Evolutionary conservation across 1,140 invertebrate species (phyloP).

Genomic region (Stegodyphus dumicola): DNA sequence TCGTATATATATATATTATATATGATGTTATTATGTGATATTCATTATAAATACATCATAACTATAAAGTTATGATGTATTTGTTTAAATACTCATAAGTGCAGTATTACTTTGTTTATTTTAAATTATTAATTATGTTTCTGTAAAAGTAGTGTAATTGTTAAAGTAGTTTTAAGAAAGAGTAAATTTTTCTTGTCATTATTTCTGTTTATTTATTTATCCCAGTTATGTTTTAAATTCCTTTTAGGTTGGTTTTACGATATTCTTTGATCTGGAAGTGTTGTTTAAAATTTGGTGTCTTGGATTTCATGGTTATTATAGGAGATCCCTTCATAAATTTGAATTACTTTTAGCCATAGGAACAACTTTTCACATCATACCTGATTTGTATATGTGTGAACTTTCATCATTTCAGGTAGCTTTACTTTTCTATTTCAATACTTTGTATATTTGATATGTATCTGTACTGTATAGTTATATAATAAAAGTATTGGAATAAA

Average conservation of each 20-base stretch:
- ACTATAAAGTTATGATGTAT: too few species aligned
- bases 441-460: neutral
- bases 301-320: conserved; percentile 92
- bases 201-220: too few species aligned
- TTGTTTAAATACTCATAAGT: too few species aligned
- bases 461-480: neutral
- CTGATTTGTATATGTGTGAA: conserved; percentile 88
- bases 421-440: conserved; percentile 3
- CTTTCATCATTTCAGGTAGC: conserved; percentile 96
- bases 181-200: too few species aligned
- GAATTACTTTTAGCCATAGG: conserved; percentile 93
- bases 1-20: too few species aligned
- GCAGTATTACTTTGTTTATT: too few species aligned
- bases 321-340: conserved; percentile 98
- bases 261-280: conserved; percentile 94
- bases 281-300: conserved; percentile 98
- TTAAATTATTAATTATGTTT: too few species aligned
- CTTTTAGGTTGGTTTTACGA: conserved; percentile 87
- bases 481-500: neutral
- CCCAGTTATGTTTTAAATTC: neutral
- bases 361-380: conserved; percentile 95
- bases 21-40: too few species aligned
- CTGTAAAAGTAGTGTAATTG: too few species aligned
- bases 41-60: too few species aligned
- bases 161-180: too few species aligned